Conservation (phyloP, 2,797 vertebrate genomes). For the Distichodus sexfasciatus region DNA sequence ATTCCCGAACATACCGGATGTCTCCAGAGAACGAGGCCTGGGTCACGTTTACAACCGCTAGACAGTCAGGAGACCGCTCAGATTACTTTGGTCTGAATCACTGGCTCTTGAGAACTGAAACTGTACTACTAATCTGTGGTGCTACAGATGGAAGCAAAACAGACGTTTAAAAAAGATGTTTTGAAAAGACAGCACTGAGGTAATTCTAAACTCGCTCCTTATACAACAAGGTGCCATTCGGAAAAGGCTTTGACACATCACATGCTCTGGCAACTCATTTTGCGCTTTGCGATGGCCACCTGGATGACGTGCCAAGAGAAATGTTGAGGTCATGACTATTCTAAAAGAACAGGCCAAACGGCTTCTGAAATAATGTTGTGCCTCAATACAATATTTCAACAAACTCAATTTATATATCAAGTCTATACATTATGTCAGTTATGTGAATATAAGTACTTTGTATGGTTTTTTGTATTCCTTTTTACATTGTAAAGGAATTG, state of each 20-base stretch:
- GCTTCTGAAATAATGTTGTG: constrained; percentile 66
- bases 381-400: constrained; percentile 72
- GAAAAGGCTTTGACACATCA: constrained; percentile 17
- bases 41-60: constrained; percentile 18
- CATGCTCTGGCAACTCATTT: neutral
- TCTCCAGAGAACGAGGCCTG: neutral
- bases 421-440: constrained; percentile 63
- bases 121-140: constrained; percentile 45
- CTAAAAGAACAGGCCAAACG: constrained; percentile 49
- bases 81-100: constrained; percentile 27
- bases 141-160: constrained; percentile 23
- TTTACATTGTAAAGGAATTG: constrained; percentile 72
- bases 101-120: constrained; percentile 24
- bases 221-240: constrained; percentile 17
- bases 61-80: constrained; percentile 1
- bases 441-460: constrained; percentile 71
- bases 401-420: constrained; percentile 61
- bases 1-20: constrained; percentile 33
- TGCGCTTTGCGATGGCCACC: neutral
- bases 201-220: neutral
- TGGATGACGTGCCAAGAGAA: neutral
- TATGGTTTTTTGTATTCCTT: constrained; percentile 74
- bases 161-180: constrained; percentile 1
- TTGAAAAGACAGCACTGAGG: neutral
- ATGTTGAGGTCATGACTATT: constrained; percentile 25